phyloP scores from a whole-genome alignment of 2,797 vertebrate species.

The Aplochiton taeniatus region DNA sequence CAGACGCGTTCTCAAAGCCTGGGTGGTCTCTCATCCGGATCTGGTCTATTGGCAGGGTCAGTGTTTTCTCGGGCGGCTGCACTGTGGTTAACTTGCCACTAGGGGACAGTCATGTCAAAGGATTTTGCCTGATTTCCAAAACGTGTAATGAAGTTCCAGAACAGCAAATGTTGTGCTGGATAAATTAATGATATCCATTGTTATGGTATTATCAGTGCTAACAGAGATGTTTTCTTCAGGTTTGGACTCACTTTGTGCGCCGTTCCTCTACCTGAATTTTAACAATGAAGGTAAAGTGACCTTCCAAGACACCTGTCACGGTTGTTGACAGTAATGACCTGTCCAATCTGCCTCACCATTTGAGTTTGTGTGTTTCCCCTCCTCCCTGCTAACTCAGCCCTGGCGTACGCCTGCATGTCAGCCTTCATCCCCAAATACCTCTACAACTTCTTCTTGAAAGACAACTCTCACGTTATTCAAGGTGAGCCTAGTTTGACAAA shows the following conservation, averaged over 20 bases:
- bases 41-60: conserved; percentile 98
- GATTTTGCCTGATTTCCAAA: background rate
- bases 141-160: no score
- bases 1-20: conserved; percentile 94
- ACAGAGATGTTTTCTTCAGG: conserved; percentile 68
- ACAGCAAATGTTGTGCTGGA: background rate
- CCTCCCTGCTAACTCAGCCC: conserved; percentile 72
- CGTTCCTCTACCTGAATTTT: conserved; percentile 97
- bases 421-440: conserved; percentile 98
- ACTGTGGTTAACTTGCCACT: conserved; percentile 42
- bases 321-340: background rate
- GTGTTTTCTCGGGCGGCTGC: conserved; percentile 22
- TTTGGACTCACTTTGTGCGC: conserved; percentile 96
- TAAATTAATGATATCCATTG: background rate
- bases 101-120: conserved; percentile 55
- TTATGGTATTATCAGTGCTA: background rate
- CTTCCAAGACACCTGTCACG: no score
- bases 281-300: conserved; percentile 90
- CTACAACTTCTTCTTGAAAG: conserved; percentile 98
- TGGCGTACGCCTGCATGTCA: conserved; percentile 98
- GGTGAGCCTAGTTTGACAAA: conserved; percentile 75
- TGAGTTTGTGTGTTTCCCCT: background rate
- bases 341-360: background rate
- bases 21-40: conserved; percentile 97
- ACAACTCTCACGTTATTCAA: conserved; percentile 99